Percentiles rank a stretch among this genome's conserved stretches.
Evolutionary conservation across 2,797 vertebrate species (phyloP).

Genomic region (Epinephelus awoara): DNA sequence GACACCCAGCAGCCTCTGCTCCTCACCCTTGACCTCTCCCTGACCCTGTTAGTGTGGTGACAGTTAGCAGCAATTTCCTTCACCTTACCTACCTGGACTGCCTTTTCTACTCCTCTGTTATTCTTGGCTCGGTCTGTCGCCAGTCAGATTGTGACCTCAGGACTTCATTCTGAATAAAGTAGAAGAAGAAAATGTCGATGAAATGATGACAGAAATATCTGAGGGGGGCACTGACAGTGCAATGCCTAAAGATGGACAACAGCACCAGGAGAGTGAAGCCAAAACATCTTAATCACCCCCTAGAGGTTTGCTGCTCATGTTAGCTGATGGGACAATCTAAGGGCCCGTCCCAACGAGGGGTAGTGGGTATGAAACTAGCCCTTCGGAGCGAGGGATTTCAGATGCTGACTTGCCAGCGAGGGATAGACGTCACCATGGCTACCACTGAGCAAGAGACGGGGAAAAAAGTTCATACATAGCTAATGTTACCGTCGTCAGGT

Average conservation of each 20-base stretch:
- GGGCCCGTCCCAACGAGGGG: too few relatives aligned
- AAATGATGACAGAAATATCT: neutral
- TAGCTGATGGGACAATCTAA: too few relatives aligned
- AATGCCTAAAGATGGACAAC: neutral
- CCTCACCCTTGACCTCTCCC: conserved; percentile 59
- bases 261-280: too few relatives aligned
- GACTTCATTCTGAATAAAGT: conserved; percentile 28
- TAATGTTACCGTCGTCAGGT: too few relatives aligned
- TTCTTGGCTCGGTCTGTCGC: conserved; percentile 8
- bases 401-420: too few relatives aligned
- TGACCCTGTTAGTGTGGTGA: conserved; percentile 60
- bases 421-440: too few relatives aligned
- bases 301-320: too few relatives aligned
- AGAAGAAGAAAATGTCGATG: conserved; percentile 9
- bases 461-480: too few relatives aligned
- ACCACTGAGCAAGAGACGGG: too few relatives aligned
- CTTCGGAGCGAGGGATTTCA: too few relatives aligned
- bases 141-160: conserved; percentile 38
- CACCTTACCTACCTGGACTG: conserved; percentile 29
- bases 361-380: too few relatives aligned
- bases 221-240: neutral
- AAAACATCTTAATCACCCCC: too few relatives aligned
- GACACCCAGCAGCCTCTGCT: conserved; percentile 33
- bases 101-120: conserved; percentile 22
- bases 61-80: conserved; percentile 56